phyloP scores from a whole-genome alignment of 53 echinoderm and acorn worm genomes.

The Hippasteria phrygiana region DNA sequence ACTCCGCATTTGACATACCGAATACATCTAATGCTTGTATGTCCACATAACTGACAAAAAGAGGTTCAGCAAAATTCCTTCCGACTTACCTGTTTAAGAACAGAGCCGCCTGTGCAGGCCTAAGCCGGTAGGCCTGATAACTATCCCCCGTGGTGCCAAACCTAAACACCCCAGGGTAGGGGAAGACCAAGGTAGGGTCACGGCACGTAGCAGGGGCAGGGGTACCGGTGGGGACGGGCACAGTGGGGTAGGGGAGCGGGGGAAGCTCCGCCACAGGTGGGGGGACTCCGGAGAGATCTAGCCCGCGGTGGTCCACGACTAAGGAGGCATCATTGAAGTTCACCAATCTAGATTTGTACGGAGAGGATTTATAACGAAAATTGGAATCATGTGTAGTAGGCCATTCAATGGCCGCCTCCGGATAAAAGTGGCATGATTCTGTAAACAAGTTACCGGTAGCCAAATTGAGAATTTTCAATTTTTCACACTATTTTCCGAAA shows the following conservation, averaged over 20 bases:
- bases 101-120: conserved; percentile 35
- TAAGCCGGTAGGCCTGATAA: conserved; percentile 67
- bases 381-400: not conserved
- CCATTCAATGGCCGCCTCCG: too few species aligned
- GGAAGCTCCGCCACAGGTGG: conserved; percentile 78
- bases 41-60: not conserved
- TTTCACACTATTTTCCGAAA: too few species aligned
- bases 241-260: conserved; percentile 84
- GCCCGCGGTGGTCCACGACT: conserved; percentile 64
- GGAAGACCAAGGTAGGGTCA: conserved; percentile 66
- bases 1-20: too few species aligned
- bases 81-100: conserved; percentile 61
- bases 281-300: conserved; percentile 78
- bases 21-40: too few species aligned
- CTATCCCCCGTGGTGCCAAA: conserved; percentile 72
- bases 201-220: conserved; percentile 71
- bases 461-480: too few species aligned
- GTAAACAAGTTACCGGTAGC: too few species aligned
- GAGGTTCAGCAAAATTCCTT: conserved; percentile 9
- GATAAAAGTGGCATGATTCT: too few species aligned
- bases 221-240: conserved; percentile 67
- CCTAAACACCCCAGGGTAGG: conserved; percentile 72
- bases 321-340: conserved; percentile 86
- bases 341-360: conserved; percentile 50
- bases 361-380: not conserved